Conservation (phyloP, 2,113 vertebrate species). For the Oryzias celebensis region DNA sequence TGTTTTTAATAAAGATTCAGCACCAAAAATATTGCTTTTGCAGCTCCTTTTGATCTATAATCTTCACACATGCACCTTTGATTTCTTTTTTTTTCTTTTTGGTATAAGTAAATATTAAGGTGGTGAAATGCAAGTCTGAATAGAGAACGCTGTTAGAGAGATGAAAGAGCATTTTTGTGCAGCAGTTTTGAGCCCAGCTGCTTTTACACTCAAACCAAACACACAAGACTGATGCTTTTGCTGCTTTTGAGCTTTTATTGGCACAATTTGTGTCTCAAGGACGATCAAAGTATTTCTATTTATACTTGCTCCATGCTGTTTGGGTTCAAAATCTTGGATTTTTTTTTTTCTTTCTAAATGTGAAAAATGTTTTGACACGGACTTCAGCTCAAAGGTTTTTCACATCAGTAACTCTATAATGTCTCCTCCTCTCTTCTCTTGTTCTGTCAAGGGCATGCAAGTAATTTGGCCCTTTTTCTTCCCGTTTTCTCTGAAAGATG, state of each 20-base stretch:
- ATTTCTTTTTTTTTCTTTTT: slow-evolving; percentile 35
- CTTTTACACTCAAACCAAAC: slow-evolving; percentile 29
- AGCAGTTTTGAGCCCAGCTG: slow-evolving; percentile 46
- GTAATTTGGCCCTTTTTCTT: background rate
- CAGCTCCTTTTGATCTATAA: slow-evolving; percentile 49
- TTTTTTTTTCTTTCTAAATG: slow-evolving; percentile 9
- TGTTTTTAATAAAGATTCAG: slow-evolving; percentile 44
- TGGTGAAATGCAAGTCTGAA: slow-evolving; percentile 23
- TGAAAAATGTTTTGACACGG: slow-evolving; percentile 12
- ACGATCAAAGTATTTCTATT: slow-evolving; percentile 63
- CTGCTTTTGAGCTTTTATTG: slow-evolving; percentile 43
- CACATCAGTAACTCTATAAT: background rate
- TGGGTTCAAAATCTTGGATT: slow-evolving; percentile 1
- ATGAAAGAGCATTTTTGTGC: slow-evolving; percentile 62
- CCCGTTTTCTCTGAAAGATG: slow-evolving; percentile 26
- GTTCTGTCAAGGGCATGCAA: slow-evolving; percentile 5
- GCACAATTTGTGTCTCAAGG: slow-evolving; percentile 35
- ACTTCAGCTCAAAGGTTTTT: background rate
- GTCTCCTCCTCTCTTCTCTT: slow-evolving; percentile 2
- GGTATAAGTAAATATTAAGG: slow-evolving; percentile 34
- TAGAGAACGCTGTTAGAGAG: slow-evolving; percentile 41
- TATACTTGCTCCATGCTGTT: slow-evolving; percentile 26
- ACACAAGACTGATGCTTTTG: slow-evolving; percentile 35
- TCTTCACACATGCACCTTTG: slow-evolving; percentile 33
- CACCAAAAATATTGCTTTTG: background rate